Conservation (phyloP, 2,797 vertebrate species). For the Stomatorhinus walkeri region DNA sequence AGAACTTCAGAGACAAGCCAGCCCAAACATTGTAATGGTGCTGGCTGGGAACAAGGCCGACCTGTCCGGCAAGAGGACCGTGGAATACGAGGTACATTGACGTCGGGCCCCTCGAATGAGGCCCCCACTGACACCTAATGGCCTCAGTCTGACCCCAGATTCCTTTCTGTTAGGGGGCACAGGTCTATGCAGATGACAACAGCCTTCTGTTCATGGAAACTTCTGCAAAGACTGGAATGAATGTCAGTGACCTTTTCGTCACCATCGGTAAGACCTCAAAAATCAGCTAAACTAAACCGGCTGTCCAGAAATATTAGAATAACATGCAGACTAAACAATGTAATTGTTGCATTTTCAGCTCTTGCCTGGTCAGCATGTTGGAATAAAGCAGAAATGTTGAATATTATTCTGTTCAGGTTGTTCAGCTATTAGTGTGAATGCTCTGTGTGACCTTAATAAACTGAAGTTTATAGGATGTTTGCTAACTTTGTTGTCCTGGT, state of each 20-base stretch:
- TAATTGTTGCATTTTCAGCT: neutral
- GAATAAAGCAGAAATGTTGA: neutral
- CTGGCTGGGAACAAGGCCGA: constrained; percentile 69
- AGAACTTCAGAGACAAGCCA: constrained; percentile 69
- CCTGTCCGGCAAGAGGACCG: constrained; percentile 65
- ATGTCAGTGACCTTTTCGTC: constrained; percentile 69
- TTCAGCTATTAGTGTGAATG: neutral
- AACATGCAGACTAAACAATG: neutral
- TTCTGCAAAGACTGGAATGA: constrained; percentile 71
- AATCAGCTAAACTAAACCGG: neutral
- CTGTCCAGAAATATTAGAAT: neutral
- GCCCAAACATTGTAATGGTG: constrained; percentile 69
- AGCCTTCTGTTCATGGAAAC: constrained; percentile 73
- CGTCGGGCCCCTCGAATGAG: neutral
- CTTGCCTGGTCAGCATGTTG: neutral
- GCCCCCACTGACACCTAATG: neutral
- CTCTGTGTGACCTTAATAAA: neutral
- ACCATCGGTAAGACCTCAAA: constrained; percentile 56
- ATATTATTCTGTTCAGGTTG: neutral
- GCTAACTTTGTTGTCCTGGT: neutral
- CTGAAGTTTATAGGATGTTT: neutral
- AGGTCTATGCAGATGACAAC: constrained; percentile 71
- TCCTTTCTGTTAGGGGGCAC: constrained; percentile 54
- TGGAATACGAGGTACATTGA: constrained; percentile 63
- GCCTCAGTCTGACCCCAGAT: neutral